A percentile compares a stretch with the other conserved stretches of the same genome.
These are phyloP conservation scores for Heliocidaris tuberculata DNA, from an alignment of 35 echinoderm and acorn worm genomes.

Conservation along the genomic window DNA sequence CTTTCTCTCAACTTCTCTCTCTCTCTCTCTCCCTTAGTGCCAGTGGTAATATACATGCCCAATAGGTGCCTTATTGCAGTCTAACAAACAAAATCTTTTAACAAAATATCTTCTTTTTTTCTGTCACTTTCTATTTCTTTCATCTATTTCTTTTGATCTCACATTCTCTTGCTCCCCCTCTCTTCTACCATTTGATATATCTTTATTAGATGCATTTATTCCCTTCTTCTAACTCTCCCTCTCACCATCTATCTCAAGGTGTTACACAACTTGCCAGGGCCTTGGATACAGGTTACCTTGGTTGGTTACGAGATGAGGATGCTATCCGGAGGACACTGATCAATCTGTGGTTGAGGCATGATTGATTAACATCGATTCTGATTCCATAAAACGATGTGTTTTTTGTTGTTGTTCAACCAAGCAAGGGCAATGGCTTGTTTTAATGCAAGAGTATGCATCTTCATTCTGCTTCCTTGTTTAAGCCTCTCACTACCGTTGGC, in stretches of 20 bases:
- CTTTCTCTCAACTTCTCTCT: not conserved
- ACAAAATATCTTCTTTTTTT: no score
- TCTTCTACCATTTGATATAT: no score
- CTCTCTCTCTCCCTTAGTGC: not conserved
- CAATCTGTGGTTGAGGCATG: not conserved
- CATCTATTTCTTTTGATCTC: no score
- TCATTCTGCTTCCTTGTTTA: not conserved
- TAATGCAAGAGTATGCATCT: not conserved
- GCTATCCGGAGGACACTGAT: not conserved
- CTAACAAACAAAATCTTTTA: no score
- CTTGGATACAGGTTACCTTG: not conserved
- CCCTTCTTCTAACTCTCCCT: not conserved
- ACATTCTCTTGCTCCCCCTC: no score
- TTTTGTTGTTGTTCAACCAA: not conserved
- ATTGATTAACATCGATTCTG: not conserved
- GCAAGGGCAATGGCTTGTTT: not conserved
- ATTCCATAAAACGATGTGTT: not conserved
- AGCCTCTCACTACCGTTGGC: not conserved
- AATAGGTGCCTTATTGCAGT: no score
- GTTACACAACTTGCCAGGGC: not conserved
- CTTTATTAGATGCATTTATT: not conserved
- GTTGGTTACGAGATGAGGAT: not conserved
- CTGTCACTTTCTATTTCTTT: no score
- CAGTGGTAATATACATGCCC: no score
- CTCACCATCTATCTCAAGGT: not conserved